Conservation (phyloP, 2,113 vertebrate species). For the Notechis scutatus region DNA sequence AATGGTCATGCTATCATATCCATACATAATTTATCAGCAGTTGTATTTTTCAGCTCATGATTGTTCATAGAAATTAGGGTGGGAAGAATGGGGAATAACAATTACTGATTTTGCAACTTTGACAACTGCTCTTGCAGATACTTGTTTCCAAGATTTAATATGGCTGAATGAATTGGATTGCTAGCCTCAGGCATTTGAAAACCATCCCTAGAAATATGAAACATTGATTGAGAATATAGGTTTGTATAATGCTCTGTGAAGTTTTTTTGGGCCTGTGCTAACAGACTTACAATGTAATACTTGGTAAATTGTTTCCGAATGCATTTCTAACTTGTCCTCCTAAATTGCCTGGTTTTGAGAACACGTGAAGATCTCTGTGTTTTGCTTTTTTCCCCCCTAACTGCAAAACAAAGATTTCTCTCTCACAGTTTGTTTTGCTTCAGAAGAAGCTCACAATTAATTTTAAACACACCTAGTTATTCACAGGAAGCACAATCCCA, state of each 20-base stretch:
- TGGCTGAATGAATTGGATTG: not conserved
- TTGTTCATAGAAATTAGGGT: not conserved
- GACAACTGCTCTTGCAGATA: not conserved
- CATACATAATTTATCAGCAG: conserved; percentile 32
- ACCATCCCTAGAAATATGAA: not conserved
- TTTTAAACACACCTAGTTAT: not conserved
- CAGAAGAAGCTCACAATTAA: not conserved
- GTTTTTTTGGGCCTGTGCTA: not conserved
- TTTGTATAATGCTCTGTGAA: not conserved
- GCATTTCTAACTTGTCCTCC: not conserved
- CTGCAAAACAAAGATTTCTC: not conserved
- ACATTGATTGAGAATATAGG: not conserved
- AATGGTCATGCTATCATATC: not conserved
- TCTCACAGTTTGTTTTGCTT: not conserved
- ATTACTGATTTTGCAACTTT: not conserved
- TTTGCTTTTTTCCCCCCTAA: not conserved
- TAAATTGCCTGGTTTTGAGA: not conserved
- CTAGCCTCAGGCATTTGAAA: not conserved
- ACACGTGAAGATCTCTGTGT: not conserved
- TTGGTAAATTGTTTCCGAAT: not conserved
- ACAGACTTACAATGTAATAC: not conserved
- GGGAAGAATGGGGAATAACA: not conserved
- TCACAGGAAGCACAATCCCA: not conserved
- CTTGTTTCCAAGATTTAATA: not conserved
- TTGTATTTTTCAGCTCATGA: not conserved